These are phyloP conservation scores for Oncorhynchus clarkii DNA, from an alignment of 2,113 vertebrate species.

Conservation along the genomic window DNA sequence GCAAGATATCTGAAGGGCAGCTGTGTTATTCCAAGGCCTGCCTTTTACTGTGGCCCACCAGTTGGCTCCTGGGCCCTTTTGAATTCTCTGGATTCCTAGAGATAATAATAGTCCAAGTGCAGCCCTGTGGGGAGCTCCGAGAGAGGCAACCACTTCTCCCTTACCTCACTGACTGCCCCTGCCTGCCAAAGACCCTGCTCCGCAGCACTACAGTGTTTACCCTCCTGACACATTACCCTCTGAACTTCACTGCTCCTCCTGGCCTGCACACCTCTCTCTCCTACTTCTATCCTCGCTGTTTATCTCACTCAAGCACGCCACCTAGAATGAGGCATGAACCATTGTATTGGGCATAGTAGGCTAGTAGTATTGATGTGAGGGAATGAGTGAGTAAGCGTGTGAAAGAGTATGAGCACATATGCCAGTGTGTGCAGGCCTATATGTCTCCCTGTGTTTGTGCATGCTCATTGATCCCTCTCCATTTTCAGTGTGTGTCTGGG, in stretches of 20 bases:
- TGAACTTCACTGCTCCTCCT: too few relatives aligned
- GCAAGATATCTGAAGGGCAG: conserved; percentile 25
- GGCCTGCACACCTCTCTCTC: too few relatives aligned
- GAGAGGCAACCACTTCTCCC: conserved; percentile 15
- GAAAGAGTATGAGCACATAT: too few relatives aligned
- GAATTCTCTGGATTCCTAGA: conserved; percentile 64
- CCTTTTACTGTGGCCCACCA: conserved; percentile 45
- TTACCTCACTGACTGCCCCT: too few relatives aligned
- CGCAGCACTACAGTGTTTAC: too few relatives aligned
- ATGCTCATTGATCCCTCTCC: conserved; percentile 39
- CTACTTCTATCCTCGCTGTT: too few relatives aligned
- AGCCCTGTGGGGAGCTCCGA: conserved; percentile 42
- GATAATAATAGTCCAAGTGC: conserved; percentile 67
- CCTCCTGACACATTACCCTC: too few relatives aligned
- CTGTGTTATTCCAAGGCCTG: conserved; percentile 62
- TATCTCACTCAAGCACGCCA: too few relatives aligned
- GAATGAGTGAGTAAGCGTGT: conserved; percentile 3
- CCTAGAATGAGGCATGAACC: too few relatives aligned
- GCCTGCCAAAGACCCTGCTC: too few relatives aligned
- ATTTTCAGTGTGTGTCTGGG: conserved; percentile 11
- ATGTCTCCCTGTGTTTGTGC: conserved; percentile 29
- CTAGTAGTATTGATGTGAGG: neutral
- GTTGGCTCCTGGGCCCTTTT: conserved; percentile 53
- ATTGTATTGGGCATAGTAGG: too few relatives aligned
- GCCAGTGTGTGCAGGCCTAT: too few relatives aligned